Conservation (phyloP, 2,113 vertebrate genomes). For the Delphinapterus leucas region DNA sequence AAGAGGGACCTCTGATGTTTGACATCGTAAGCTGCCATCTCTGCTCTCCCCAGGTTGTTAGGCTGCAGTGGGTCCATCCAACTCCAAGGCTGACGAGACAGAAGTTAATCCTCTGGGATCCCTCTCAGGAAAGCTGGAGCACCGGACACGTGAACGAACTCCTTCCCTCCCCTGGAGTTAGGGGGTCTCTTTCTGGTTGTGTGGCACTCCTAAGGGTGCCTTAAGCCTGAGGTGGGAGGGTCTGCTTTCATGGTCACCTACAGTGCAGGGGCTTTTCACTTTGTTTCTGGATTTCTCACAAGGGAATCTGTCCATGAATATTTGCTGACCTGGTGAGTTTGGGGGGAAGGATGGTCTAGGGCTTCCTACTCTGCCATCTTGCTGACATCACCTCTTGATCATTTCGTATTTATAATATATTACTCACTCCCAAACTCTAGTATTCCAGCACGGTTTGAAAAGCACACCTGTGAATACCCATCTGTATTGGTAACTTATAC, state of each 20-base stretch:
- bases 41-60: not conserved
- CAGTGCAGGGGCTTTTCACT: not conserved
- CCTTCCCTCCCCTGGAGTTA: not conserved
- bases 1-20: not conserved
- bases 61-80: not conserved
- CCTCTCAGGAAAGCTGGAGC: not conserved
- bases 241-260: not conserved
- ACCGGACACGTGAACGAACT: not conserved
- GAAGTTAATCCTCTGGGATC: not conserved
- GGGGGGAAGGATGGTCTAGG: not conserved
- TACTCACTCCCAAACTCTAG: not conserved
- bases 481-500: not conserved
- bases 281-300: not conserved
- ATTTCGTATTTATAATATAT: not conserved
- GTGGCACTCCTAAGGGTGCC: not conserved
- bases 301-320: not conserved
- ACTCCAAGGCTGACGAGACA: not conserved
- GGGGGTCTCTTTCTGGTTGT: not conserved
- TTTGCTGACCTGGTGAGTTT: not conserved
- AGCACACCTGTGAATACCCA: not conserved
- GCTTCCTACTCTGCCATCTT: not conserved
- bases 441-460: not conserved
- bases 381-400: not conserved
- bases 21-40: not conserved
- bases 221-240: no score